phyloP scores from a whole-genome alignment of 2,888 invertebrate species.

The Tachystola acroxantha region DNA sequence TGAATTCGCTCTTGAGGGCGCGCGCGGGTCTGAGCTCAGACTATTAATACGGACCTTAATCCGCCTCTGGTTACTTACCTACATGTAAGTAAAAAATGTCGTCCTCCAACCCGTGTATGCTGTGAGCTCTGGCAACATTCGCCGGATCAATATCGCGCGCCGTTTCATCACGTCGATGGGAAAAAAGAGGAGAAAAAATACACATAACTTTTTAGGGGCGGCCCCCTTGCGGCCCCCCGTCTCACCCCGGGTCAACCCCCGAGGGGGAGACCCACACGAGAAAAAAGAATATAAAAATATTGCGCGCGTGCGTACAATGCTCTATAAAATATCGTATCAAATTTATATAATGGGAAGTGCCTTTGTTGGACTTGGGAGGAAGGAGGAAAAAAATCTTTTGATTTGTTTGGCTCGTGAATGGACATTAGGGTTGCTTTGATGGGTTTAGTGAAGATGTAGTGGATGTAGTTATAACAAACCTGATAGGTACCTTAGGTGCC shows the following conservation, averaged over 20 bases:
- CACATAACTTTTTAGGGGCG: slow-evolving; percentile 77
- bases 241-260: slow-evolving; percentile 20
- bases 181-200: slow-evolving; percentile 76
- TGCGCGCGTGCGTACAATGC: slow-evolving; percentile 54
- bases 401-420: slow-evolving; percentile 45
- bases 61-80: too few relatives aligned
- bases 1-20: too few relatives aligned
- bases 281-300: slow-evolving; percentile 57
- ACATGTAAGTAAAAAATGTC: too few relatives aligned
- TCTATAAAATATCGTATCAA: slow-evolving; percentile 69
- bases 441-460: slow-evolving; percentile 26
- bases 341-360: slow-evolving; percentile 65
- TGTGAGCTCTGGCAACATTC: slow-evolving; percentile 30
- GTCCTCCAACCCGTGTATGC: slow-evolving; percentile 6
- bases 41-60: too few relatives aligned
- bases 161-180: slow-evolving; percentile 73
- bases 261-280: slow-evolving; percentile 26
- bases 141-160: slow-evolving; percentile 68
- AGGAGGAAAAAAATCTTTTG: slow-evolving; percentile 46
- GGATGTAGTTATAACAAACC: background rate
- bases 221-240: slow-evolving; percentile 39
- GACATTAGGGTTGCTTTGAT: slow-evolving; percentile 43
- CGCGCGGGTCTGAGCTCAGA: too few relatives aligned
- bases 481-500: background rate
- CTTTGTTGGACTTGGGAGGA: slow-evolving; percentile 59